Conservation (phyloP, 2,797 vertebrate species). For the Clarias pachynema region DNA sequence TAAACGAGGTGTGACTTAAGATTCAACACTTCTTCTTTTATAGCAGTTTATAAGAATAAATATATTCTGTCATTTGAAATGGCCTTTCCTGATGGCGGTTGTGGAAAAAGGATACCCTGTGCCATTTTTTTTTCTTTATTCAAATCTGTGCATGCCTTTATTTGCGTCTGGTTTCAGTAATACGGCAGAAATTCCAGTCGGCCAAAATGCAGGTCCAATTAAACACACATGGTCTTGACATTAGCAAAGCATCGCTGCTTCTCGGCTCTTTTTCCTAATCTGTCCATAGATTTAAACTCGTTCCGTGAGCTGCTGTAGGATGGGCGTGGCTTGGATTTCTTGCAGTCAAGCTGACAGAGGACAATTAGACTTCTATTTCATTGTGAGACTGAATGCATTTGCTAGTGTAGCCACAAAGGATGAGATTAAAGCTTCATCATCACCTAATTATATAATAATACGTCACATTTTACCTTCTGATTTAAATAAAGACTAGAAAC, state of each 20-base stretch:
- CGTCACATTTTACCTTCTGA: background rate
- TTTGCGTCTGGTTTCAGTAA: conserved; percentile 11
- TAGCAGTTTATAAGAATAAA: background rate
- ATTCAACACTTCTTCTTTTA: background rate
- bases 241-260: background rate
- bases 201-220: conserved; percentile 3
- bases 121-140: background rate
- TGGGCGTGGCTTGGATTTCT: background rate
- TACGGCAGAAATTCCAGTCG: background rate
- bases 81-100: background rate
- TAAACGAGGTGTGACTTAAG: background rate
- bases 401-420: background rate
- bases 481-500: background rate
- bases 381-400: background rate
- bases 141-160: background rate
- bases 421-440: background rate
- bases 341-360: conserved; percentile 1
- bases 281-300: background rate
- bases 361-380: background rate
- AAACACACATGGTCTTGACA: background rate
- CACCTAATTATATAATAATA: background rate
- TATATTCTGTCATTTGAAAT: background rate
- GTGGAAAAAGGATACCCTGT: background rate
- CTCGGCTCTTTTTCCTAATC: background rate
- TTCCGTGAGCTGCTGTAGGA: background rate